phyloP scores from a whole-genome alignment of 2,888 invertebrate genomes.

The Eristalis pertinax region DNA sequence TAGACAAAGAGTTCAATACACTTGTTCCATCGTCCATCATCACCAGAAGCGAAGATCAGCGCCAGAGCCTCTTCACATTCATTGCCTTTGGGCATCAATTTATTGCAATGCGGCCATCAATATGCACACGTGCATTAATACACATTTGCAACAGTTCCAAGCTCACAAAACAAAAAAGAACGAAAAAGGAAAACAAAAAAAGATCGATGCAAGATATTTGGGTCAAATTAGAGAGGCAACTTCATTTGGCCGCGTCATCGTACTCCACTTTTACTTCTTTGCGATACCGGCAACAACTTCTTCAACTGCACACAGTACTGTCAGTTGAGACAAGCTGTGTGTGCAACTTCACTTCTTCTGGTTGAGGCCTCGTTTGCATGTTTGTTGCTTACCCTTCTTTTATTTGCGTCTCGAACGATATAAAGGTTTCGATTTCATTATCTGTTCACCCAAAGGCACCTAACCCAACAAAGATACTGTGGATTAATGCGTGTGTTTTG shows the following conservation, averaged over 20 bases:
- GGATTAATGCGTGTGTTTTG: not conserved
- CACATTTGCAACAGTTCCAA: constrained; percentile 30
- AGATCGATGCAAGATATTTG: constrained; percentile 61
- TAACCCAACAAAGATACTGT: not conserved
- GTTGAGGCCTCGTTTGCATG: constrained; percentile 58
- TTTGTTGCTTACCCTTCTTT: constrained; percentile 34
- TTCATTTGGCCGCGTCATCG: constrained; percentile 28
- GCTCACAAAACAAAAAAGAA: constrained; percentile 48
- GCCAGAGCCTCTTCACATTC: not conserved
- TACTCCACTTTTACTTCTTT: constrained; percentile 49
- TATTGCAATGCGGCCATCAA: not conserved
- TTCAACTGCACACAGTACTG: constrained; percentile 35
- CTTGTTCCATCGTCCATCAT: not conserved
- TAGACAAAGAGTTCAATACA: no score
- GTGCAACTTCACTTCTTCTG: constrained; percentile 24
- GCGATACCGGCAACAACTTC: not conserved
- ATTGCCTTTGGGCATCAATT: not conserved
- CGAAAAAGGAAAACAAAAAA: not conserved
- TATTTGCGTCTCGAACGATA: constrained; percentile 29
- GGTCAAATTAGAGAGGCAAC: constrained; percentile 70
- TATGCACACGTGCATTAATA: not conserved
- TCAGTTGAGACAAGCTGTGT: constrained; percentile 14
- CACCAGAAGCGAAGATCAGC: not conserved
- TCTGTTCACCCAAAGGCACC: constrained; percentile 33
- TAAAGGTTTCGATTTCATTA: constrained; percentile 64